Evolutionary conservation across 1,140 invertebrate species (phyloP).

Genomic region (Aethina tumida): DNA sequence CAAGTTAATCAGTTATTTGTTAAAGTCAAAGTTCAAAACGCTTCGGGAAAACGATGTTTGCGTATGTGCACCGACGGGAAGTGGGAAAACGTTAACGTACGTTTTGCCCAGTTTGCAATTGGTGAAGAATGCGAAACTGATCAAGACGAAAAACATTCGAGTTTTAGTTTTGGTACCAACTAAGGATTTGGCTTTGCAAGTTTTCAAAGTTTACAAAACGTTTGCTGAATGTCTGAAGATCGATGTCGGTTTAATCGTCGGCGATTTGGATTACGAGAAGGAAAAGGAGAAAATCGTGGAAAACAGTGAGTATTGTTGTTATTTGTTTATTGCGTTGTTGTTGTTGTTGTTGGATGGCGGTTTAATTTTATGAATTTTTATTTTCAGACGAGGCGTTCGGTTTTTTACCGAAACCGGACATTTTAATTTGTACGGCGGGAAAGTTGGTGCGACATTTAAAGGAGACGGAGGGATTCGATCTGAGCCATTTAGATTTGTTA

Average conservation of each 20-base stretch:
- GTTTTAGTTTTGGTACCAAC: constrained; percentile 88
- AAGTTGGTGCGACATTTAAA: constrained; percentile 86
- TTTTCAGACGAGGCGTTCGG: constrained; percentile 30
- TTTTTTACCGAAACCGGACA: constrained; percentile 58
- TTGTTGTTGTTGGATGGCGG: no score
- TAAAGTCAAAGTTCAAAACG: constrained; percentile 40
- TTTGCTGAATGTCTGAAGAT: constrained; percentile 63
- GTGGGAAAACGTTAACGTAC: constrained; percentile 94
- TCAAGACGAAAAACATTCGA: constrained; percentile 49
- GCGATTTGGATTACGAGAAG: constrained; percentile 56
- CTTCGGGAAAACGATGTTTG: constrained; percentile 73
- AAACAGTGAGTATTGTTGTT: constrained; percentile 42
- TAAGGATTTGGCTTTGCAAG: constrained; percentile 82
- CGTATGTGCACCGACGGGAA: constrained; percentile 94
- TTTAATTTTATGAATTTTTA: no score
- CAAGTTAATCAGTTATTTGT: constrained; percentile 7
- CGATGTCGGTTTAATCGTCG: constrained; percentile 63
- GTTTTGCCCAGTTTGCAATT: constrained; percentile 85
- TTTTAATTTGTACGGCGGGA: constrained; percentile 89
- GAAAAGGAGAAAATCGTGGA: constrained; percentile 68
- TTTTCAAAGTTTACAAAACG: constrained; percentile 70
- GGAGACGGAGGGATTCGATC: constrained; percentile 75
- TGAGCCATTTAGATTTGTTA: constrained; percentile 71
- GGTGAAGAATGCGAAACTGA: constrained; percentile 41
- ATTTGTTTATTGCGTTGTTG: background rate